Evolutionary conservation across 2,888 invertebrate species (phyloP).

Genomic region (Scaeva pyrastri): DNA sequence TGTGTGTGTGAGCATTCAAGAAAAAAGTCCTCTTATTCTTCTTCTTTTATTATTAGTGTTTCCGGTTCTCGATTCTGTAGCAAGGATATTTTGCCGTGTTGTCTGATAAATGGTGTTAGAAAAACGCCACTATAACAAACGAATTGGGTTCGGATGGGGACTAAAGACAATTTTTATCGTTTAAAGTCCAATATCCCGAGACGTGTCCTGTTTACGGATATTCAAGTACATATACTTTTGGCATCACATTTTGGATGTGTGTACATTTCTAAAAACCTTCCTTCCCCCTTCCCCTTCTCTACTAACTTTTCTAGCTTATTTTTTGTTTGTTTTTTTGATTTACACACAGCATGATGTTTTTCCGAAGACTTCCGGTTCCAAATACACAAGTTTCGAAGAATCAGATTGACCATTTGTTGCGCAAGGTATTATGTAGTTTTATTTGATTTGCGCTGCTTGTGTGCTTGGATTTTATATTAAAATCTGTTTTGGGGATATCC

Average conservation of each 20-base stretch:
- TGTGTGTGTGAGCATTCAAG: background rate
- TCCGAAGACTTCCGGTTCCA: background rate
- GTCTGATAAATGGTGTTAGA: slow-evolving; percentile 60
- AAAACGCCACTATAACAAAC: slow-evolving; percentile 11
- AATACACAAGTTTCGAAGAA: slow-evolving; percentile 17
- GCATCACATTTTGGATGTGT: slow-evolving; percentile 19
- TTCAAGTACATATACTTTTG: slow-evolving; percentile 46
- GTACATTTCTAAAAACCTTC: no score
- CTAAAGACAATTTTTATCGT: slow-evolving; percentile 74
- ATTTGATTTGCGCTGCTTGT: slow-evolving; percentile 64
- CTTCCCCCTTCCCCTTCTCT: background rate
- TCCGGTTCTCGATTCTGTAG: slow-evolving; percentile 24
- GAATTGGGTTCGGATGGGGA: slow-evolving; percentile 29
- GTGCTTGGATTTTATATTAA: slow-evolving; percentile 61
- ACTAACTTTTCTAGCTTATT: background rate
- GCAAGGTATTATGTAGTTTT: slow-evolving; percentile 45
- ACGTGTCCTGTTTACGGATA: slow-evolving; percentile 69
- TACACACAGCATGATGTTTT: background rate
- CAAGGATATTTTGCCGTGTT: slow-evolving; percentile 30
- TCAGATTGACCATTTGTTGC: slow-evolving; percentile 74
- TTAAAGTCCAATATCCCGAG: slow-evolving; percentile 71
- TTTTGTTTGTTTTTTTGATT: slow-evolving; percentile 1
- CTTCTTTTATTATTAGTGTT: slow-evolving; percentile 66
- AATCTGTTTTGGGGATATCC: slow-evolving; percentile 4
- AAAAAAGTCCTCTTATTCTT: slow-evolving; percentile 1